These are phyloP conservation scores for Dryobates pubescens DNA, from an alignment of 2,797 vertebrate genomes.

Conservation along the genomic window DNA sequence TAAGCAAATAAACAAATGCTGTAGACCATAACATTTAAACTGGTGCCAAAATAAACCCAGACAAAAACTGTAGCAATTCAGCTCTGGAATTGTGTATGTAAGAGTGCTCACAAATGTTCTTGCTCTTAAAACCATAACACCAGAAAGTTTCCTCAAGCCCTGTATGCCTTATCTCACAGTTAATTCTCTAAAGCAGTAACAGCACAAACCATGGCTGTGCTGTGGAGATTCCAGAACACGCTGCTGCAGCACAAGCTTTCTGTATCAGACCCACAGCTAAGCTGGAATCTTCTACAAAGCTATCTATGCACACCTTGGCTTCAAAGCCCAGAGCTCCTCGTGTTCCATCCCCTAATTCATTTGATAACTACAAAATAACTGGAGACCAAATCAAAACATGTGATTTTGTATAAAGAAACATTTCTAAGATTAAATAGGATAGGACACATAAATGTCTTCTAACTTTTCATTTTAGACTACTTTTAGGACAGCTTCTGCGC, in stretches of 20 bases:
- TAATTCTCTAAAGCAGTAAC: not conserved
- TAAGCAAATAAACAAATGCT: conserved; percentile 49
- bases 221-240: not conserved
- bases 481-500: not conserved
- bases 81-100: not conserved
- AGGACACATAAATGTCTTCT: not conserved
- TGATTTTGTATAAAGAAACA: not conserved
- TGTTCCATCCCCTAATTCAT: not conserved
- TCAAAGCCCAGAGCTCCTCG: not conserved
- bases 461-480: not conserved
- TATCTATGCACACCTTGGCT: not conserved
- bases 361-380: not conserved
- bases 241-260: not conserved
- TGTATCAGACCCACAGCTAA: not conserved
- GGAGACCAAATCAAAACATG: not conserved
- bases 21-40: not conserved
- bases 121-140: not conserved
- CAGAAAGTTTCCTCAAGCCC: not conserved
- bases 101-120: not conserved
- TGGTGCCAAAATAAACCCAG: conserved; percentile 44
- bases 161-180: not conserved
- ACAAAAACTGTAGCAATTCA: not conserved
- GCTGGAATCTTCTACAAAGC: not conserved
- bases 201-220: not conserved
- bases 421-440: not conserved